Conservation (phyloP, 2,113 vertebrate genomes). For the Aleadryas rufinucha region DNA sequence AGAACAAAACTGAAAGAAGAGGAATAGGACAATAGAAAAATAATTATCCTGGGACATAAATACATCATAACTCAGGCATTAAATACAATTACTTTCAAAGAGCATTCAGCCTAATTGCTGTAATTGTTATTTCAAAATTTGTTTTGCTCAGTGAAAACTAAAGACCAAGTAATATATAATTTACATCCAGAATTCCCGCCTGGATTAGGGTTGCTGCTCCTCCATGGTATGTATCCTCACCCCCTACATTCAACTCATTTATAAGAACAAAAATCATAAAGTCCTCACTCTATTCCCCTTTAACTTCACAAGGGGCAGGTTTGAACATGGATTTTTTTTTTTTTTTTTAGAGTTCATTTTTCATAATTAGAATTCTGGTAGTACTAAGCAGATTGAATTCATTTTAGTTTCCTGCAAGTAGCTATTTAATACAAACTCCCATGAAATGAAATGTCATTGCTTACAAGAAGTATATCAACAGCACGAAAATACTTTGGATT, state of each 20-base stretch:
- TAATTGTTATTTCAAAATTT: not conserved
- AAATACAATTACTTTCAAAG: not conserved
- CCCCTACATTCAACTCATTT: not conserved
- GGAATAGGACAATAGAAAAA: not conserved
- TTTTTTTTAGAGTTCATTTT: not conserved
- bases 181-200: not conserved
- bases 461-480: not conserved
- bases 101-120: not conserved
- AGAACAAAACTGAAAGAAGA: not conserved
- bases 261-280: not conserved
- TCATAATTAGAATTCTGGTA: not conserved
- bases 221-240: not conserved
- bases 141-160: not conserved
- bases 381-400: not conserved
- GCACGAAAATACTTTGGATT: not conserved
- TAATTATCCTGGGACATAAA: not conserved
- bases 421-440: not conserved
- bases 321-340: not conserved
- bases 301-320: not conserved
- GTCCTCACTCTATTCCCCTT: not conserved
- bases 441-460: not conserved
- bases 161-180: not conserved
- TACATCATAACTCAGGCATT: not conserved
- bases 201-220: not conserved
- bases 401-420: not conserved